Percentiles rank a stretch among this genome's conserved stretches.
phyloP scores from a whole-genome alignment of 2,888 invertebrate species.

The Tenthredo amoena region DNA sequence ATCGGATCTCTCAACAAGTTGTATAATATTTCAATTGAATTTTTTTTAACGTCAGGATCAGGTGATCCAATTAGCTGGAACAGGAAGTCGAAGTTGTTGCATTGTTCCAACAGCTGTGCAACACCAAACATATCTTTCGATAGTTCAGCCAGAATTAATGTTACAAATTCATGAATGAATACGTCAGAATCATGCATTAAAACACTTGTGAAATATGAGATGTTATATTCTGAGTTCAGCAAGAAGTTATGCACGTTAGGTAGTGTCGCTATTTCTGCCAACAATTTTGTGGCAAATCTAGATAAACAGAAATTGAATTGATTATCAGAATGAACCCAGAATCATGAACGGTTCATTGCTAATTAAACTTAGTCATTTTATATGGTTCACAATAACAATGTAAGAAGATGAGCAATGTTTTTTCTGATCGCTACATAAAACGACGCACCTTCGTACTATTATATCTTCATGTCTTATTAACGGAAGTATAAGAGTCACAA shows the following conservation, averaged over 20 bases:
- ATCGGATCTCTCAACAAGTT: conserved; percentile 80
- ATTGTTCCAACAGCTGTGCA: conserved; percentile 76
- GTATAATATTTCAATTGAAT: conserved; percentile 80
- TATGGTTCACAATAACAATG: conserved; percentile 76
- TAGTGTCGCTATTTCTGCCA: conserved; percentile 80
- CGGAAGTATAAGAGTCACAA: conserved; percentile 65
- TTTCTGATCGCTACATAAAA: neutral
- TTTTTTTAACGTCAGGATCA: conserved; percentile 82
- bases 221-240: conserved; percentile 74
- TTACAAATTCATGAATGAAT: conserved; percentile 81
- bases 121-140: conserved; percentile 79
- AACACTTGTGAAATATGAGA: conserved; percentile 78
- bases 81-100: conserved; percentile 78
- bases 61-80: conserved; percentile 78
- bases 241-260: conserved; percentile 79
- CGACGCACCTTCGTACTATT: conserved; percentile 68
- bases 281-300: conserved; percentile 80
- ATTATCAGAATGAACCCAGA: conserved; percentile 75
- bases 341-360: neutral
- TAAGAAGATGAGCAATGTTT: conserved; percentile 55
- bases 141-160: conserved; percentile 79
- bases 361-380: conserved; percentile 64
- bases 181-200: conserved; percentile 78
- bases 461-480: conserved; percentile 69
- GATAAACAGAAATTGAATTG: conserved; percentile 71